Evolutionary conservation across 2,797 vertebrate species (phyloP).

Genomic region (Yasuhikotakia modesta): DNA sequence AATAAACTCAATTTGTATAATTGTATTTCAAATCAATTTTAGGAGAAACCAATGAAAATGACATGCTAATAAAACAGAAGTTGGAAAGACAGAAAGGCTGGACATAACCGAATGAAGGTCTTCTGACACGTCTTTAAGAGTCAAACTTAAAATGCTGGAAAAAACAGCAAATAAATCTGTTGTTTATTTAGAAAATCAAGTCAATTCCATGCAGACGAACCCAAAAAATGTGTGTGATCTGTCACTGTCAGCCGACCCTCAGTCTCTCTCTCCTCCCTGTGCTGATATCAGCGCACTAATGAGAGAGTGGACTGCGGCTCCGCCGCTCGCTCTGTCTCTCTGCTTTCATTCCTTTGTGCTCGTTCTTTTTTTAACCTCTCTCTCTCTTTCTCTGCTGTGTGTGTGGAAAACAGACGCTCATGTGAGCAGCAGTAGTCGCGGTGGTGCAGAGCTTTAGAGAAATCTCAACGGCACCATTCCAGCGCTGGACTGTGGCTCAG

Average conservation of each 20-base stretch:
- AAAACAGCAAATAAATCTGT: too few species aligned
- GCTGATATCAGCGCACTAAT: constrained; percentile 88
- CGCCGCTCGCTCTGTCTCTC: constrained; percentile 66
- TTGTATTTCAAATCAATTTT: not conserved
- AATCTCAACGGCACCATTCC: constrained; percentile 63
- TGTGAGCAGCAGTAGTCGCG: constrained; percentile 75
- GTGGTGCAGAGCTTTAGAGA: constrained; percentile 19
- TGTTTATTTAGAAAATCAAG: not conserved
- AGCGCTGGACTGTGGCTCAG: constrained; percentile 81
- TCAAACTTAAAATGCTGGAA: too few species aligned
- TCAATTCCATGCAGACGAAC: not conserved
- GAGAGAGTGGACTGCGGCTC: constrained; percentile 79
- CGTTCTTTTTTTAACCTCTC: constrained; percentile 73
- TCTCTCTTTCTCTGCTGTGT: constrained; percentile 68
- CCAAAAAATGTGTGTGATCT: constrained; percentile 15
- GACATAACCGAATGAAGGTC: too few species aligned
- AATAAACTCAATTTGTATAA: not conserved
- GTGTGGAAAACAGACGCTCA: constrained; percentile 79
- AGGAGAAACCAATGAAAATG: not conserved
- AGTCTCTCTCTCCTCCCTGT: constrained; percentile 72
- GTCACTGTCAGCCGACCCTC: constrained; percentile 43
- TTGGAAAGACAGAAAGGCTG: not conserved
- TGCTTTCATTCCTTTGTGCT: constrained; percentile 77
- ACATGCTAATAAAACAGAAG: not conserved
- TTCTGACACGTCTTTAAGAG: too few species aligned